Base-by-base conservation (phyloP, 1,140 invertebrate species). In the Campoletis sonorensis region DNA sequence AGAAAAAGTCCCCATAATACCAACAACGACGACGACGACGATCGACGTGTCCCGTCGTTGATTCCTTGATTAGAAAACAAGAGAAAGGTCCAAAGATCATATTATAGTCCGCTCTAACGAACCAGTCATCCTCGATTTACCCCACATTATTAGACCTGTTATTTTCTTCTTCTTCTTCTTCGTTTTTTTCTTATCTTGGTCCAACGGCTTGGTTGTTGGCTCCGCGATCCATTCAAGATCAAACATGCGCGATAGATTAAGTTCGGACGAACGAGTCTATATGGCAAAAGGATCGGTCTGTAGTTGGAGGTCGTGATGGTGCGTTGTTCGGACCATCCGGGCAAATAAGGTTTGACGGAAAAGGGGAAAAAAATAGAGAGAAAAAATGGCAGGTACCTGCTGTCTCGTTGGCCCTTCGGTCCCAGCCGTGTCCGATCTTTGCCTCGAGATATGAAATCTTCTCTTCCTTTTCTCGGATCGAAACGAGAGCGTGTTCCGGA, bases 241-340 rank as follows among this genome's bases (percentile, higher is more conserved):
- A 54, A 78, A 78, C 80, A 81, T 26, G n/a, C n/a, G n/a, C n/a
- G 80, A 78, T 75, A 81, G 26, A 40, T 49, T 51, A 81, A 67
- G n/a, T 68, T 51, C 27, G 51, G 80, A 70, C 18, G 79, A 51
- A 80, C 68, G 54, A 68, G 70, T 16, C n/a, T 26, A 8, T 11
- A n/a, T 16, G 18, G 73, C 72, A 76, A 51, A 40, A 73, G 40
- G 21, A 37, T 73, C 37, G 23, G 40, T 21, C 4, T 30, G 40
- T 51, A 30, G 27, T 18, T 54, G 72, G 27, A 75, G 23, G 27
- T 49, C 23, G 45, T 16, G 45, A 40, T 18, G 26, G 64, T 67
- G 40, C 75, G 40, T 79, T 78, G 81, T 83, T 33, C 21, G 67
- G 49, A 5, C 61, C 16, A 10, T 1, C 37, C 21, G 61, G 21